Evolutionary conservation across 1,140 invertebrate genomes (phyloP).

Genomic region (Drosophila micromelanica): DNA sequence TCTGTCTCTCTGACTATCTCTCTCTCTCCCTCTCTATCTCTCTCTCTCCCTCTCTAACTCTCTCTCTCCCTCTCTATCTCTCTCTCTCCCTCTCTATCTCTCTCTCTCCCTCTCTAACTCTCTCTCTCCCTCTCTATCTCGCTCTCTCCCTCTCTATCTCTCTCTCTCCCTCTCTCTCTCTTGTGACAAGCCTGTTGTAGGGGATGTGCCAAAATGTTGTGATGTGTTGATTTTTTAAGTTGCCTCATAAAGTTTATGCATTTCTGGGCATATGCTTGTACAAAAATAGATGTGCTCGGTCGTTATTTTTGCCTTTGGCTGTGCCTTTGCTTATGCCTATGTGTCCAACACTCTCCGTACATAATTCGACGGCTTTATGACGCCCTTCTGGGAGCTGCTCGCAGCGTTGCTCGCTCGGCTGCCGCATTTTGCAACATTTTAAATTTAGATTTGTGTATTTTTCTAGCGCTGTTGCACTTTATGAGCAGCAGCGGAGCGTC

Average conservation of each 20-base stretch:
- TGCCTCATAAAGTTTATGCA: slow-evolving; percentile 32
- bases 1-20: too few species aligned
- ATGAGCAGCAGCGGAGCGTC: slow-evolving; percentile 64
- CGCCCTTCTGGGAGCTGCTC: slow-evolving; percentile 44
- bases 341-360: slow-evolving; percentile 31
- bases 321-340: background rate
- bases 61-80: too few species aligned
- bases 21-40: too few species aligned
- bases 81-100: too few species aligned
- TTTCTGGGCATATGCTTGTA: slow-evolving; percentile 4
- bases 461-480: slow-evolving; percentile 42
- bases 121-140: too few species aligned
- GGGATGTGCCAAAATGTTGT: slow-evolving; percentile 27
- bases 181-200: background rate
- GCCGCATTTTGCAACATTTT: slow-evolving; percentile 64
- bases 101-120: too few species aligned
- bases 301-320: slow-evolving; percentile 1
- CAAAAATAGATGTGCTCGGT: slow-evolving; percentile 33
- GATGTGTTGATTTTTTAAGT: slow-evolving; percentile 13
- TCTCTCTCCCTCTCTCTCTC: too few species aligned
- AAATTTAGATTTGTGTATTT: slow-evolving; percentile 68
- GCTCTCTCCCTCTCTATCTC: too few species aligned
- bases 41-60: too few species aligned
- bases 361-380: slow-evolving; percentile 48
- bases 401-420: slow-evolving; percentile 34